Evolutionary conservation across 2,888 invertebrate species (phyloP).

Genomic region (Gortyna flavago): DNA sequence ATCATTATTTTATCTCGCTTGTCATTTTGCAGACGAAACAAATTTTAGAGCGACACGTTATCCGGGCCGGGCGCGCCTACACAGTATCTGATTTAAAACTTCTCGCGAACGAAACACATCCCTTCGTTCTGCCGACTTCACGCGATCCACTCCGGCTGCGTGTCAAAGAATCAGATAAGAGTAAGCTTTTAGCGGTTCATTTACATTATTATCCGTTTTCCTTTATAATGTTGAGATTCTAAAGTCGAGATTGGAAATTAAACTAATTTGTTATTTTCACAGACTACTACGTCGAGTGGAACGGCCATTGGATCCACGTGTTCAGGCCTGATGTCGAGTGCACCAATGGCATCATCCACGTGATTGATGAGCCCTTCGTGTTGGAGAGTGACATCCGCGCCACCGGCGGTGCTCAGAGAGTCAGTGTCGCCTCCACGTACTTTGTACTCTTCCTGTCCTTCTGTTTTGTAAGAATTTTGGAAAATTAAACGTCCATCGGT

Average conservation of each 20-base stretch:
- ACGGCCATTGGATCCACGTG: constrained; percentile 95
- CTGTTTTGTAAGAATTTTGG: constrained; percentile 78
- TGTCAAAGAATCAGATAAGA: constrained; percentile 94
- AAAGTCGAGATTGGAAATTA: constrained; percentile 40
- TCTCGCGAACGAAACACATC: constrained; percentile 92
- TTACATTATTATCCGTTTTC: constrained; percentile 68
- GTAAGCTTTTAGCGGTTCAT: constrained; percentile 77
- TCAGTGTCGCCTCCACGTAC: constrained; percentile 70
- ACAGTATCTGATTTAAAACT: constrained; percentile 94
- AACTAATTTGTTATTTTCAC: constrained; percentile 68
- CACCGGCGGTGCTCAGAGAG: constrained; percentile 86
- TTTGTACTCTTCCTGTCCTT: constrained; percentile 76
- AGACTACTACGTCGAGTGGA: constrained; percentile 97
- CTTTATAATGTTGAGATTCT: constrained; percentile 53
- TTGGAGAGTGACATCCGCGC: constrained; percentile 95
- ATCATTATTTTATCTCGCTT: constrained; percentile 30
- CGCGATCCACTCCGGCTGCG: constrained; percentile 93
- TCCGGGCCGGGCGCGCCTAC: constrained; percentile 94
- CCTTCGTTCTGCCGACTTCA: constrained; percentile 92
- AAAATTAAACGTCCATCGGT: constrained; percentile 73
- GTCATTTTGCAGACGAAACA: constrained; percentile 92
- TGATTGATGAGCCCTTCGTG: constrained; percentile 96
- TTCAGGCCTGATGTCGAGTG: constrained; percentile 98
- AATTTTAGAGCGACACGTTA: constrained; percentile 96
- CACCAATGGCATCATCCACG: constrained; percentile 98